Evolutionary conservation across 92 coral and sea anemone species (phyloP), one percentile per base, ranked within the genome.

Genomic region (Actinernus sp.): DNA sequence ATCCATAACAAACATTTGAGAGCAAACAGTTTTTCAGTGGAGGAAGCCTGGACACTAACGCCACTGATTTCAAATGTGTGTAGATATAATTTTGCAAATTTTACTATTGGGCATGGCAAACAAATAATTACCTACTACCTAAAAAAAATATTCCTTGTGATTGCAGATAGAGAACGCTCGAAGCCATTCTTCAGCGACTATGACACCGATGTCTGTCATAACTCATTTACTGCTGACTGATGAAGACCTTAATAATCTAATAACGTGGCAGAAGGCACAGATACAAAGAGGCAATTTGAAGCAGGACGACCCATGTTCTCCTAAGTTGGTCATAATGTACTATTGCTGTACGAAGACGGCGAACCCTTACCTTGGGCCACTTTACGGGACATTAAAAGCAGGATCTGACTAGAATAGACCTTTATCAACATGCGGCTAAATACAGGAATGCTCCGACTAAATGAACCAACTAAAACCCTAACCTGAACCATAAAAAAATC

Each of bases 251-350:
- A 60, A 63, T 27, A 71, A 74, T 64, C 60, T 92, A 13, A 64
- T 82, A 12, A 47, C 61, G 53, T 92, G 93, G 90, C 79, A 84
- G 24, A 78, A 45, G 20, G 67, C 68, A 1, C 84, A 81, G 31
- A 68, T 92, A 3, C 19, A 55, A 50, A 68, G 58, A 3, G 95
- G 95, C 8, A 57, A 78, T 37, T 55, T 70, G 9, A 85, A 60
- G 43, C 73, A 77, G 26, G 79, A 92, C 55, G 95, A 88, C 34
- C 78, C 89, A 0, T 92, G 98, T 58, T 76, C 96, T 8, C 98
- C 98, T 40, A 70, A 79, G 39, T 68, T 92, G 58, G 45, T 58
- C 7, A 83, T 92, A 31, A 88, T 76, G 78, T 92, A 79, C 83
- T 70, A 59, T 43, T 92, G 98, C 48, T 92, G 98, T 47, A 62